Conservation (phyloP, 2,797 vertebrate genomes). For the Pseudocheirus occidentalis region DNA sequence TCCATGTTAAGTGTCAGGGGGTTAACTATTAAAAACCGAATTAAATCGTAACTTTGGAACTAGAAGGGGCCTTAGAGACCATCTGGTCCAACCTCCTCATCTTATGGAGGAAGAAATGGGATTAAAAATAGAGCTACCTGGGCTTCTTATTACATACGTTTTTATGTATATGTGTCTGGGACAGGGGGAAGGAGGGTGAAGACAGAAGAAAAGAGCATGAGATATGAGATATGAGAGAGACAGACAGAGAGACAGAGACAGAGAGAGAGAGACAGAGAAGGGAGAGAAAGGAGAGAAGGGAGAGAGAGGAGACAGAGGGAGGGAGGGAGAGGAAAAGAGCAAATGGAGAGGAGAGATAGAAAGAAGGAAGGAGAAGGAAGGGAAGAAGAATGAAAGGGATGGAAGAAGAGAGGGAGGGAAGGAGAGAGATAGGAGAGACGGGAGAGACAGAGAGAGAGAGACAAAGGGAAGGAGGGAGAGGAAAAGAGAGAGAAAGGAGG, state of each 20-base stretch:
- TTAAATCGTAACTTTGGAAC: background rate
- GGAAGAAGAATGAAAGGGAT: background rate
- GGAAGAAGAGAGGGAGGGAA: background rate
- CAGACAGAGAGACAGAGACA: no score
- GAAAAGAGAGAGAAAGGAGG: no score
- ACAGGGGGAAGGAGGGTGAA: background rate
- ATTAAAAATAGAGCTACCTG: background rate
- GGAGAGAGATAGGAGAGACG: background rate
- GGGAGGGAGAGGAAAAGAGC: no score
- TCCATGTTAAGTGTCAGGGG: background rate
- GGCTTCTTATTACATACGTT: background rate
- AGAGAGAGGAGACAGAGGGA: no score
- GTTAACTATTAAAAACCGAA: background rate
- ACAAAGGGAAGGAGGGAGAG: background rate
- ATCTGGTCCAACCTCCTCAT: background rate
- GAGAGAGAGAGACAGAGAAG: no score
- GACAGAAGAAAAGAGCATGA: background rate
- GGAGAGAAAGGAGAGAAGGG: no score
- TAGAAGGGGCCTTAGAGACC: background rate
- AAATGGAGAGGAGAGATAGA: no score
- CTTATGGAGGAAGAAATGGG: background rate
- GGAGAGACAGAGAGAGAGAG: background rate
- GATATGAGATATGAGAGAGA: background rate
- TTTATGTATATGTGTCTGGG: background rate
- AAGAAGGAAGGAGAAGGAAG: fast-evolving